Evolutionary conservation across 2,888 invertebrate species (phyloP), one percentile per base, ranked within the genome.

Genomic region (Uropetala carovei): DNA sequence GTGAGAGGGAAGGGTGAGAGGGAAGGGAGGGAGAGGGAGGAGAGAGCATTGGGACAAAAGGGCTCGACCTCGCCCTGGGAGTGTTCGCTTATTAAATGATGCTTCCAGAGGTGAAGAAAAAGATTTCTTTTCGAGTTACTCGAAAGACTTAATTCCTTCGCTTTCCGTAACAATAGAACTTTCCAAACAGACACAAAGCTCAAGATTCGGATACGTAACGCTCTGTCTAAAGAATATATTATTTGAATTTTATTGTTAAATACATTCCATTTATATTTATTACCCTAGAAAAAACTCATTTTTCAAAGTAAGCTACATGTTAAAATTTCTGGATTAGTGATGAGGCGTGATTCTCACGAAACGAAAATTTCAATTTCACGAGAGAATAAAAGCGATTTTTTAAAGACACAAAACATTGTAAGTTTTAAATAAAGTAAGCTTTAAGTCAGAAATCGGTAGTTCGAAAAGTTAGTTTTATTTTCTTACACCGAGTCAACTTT

Each of bases 21-120:
- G 43, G 83, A 18, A 16, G 43, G 56, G 43, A 60, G 58, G 58
- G 58, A 58, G n/a, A 57, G 58, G 27, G 18, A 56, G 68, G 14
- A 64, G 43, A 18, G 82, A 83, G 92, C 9, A 64, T 60, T 43
- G 43, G 89, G 60, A 43, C 64, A 64, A 89, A 60, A 68, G 64
- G 43, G 18, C 89, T 89, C 89, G 89, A 89, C 89, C 89, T 86
- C 86, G 58, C 86, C 86, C 86, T 68, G 89, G 89, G 89, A 89
- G 86, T 18, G 59, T 60, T 60, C 89, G 89, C 89, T 89, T 89
- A 89, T 89, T 89, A 89, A 89, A 89, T 89, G 89, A 89, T 89
- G 89, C 89, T 64, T 56, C 89, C n/a, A 89, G 89, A 89, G 64
- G 89, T 64, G 64, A 89, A 89, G 89, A 64, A 60, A 86, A 86